Percentiles rank a stretch among this genome's conserved stretches.
Conservation (phyloP, 2,888 invertebrate genomes). For the Drosophila prostipennis region DNA sequence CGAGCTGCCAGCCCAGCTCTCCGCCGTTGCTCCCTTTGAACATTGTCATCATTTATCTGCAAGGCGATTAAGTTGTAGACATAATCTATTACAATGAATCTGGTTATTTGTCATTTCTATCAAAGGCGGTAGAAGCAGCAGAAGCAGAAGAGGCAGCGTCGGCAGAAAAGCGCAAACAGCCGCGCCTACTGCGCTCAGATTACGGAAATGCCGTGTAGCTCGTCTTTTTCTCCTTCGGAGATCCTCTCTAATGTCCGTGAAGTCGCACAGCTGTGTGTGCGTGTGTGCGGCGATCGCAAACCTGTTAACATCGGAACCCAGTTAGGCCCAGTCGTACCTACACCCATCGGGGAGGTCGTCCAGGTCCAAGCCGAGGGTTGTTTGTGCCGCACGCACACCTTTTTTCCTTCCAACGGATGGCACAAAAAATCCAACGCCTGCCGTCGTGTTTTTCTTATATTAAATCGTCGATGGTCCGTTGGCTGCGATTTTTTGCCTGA, state of each 20-base stretch:
- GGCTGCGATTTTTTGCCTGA: conserved; percentile 62
- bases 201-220: conserved; percentile 75
- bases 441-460: conserved; percentile 77
- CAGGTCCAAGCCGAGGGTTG: conserved; percentile 65
- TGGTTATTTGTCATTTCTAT: conserved; percentile 83
- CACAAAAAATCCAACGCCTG: conserved; percentile 63
- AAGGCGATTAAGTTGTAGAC: conserved; percentile 84
- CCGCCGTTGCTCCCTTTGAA: conserved; percentile 56
- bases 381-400: conserved; percentile 64
- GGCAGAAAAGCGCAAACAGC: conserved; percentile 81
- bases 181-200: conserved; percentile 83
- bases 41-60: conserved; percentile 83
- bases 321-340: conserved; percentile 65
- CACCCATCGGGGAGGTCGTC: conserved; percentile 63
- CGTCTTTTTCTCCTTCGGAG: conserved; percentile 30
- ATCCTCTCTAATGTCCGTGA: conserved; percentile 75
- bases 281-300: conserved; percentile 65
- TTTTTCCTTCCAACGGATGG: conserved; percentile 55
- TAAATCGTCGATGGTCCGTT: conserved; percentile 72
- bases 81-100: conserved; percentile 84
- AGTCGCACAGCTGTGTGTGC: conserved; percentile 69
- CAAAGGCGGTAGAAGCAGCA: conserved; percentile 54
- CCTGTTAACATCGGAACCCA: conserved; percentile 83
- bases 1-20: conserved; percentile 54
- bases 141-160: conserved; percentile 51